A percentile compares a stretch with the other conserved stretches of the same genome.
Evolutionary conservation across 2,888 invertebrate genomes (phyloP).

Genomic region (Cancer borealis): DNA sequence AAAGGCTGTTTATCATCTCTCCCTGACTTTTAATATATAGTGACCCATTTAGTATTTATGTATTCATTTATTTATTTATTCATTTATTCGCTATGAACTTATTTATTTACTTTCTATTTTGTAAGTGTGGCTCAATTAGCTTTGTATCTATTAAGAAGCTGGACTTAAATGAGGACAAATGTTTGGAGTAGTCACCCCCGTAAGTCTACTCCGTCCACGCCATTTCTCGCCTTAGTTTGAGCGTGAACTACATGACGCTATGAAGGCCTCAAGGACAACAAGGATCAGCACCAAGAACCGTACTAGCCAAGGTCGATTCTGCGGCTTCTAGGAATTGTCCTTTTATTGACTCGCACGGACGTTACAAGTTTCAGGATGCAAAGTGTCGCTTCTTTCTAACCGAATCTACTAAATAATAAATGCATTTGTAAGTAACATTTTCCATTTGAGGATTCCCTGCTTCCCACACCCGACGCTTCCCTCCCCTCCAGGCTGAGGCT

Average conservation of each 20-base stretch:
- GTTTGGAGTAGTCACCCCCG: not conserved
- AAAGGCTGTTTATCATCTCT: not conserved
- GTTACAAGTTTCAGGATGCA: not conserved
- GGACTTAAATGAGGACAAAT: not conserved
- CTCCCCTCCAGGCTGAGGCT: not conserved
- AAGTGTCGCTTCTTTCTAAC: not conserved
- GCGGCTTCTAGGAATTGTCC: not conserved
- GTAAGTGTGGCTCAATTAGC: slow-evolving; percentile 15
- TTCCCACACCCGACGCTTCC: not conserved
- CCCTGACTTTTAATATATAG: not conserved
- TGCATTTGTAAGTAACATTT: not conserved
- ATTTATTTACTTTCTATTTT: slow-evolving; percentile 22
- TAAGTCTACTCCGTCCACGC: not conserved
- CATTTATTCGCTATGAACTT: not conserved
- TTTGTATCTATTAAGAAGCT: slow-evolving; percentile 6
- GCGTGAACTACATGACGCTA: not conserved
- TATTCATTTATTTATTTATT: slow-evolving; percentile 8
- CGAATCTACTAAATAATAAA: not conserved
- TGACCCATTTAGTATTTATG: slow-evolving; percentile 3
- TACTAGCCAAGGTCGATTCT: not conserved
- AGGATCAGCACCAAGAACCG: not conserved
- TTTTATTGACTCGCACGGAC: not conserved
- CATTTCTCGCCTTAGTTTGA: not conserved
- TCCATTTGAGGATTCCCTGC: not conserved
- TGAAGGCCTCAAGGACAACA: too few relatives aligned